Conservation (phyloP, 1,140 invertebrate genomes). For the Caerostris darwini region DNA sequence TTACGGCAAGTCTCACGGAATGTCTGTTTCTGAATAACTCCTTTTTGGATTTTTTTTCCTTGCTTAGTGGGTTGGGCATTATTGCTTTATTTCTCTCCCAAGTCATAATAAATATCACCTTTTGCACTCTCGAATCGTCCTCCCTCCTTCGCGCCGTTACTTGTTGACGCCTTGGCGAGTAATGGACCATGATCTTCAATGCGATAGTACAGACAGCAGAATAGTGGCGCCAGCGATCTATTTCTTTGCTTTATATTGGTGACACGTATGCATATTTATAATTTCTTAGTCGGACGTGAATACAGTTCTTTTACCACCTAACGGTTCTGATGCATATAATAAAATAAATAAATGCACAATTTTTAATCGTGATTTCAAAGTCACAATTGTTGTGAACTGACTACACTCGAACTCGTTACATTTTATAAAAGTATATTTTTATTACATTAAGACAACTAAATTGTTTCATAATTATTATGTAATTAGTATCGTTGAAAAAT, state of each 20-base stretch:
- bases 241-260: constrained; percentile 54
- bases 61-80: constrained; percentile 60
- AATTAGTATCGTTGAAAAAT: too few species aligned
- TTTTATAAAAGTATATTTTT: too few species aligned
- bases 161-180: constrained; percentile 69
- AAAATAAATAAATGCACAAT: too few species aligned
- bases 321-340: not conserved
- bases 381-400: too few species aligned
- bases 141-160: constrained; percentile 26
- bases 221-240: constrained; percentile 38
- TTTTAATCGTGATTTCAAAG: too few species aligned
- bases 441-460: too few species aligned
- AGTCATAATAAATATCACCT: constrained; percentile 71
- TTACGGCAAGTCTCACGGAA: constrained; percentile 71
- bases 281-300: not conserved
- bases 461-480: too few species aligned
- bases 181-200: constrained; percentile 60
- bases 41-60: constrained; percentile 44
- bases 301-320: not conserved
- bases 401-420: too few species aligned
- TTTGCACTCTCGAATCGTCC: constrained; percentile 57
- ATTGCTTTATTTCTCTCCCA: constrained; percentile 69
- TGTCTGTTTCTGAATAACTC: constrained; percentile 71
- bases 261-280: constrained; percentile 55
- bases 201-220: constrained; percentile 41